Evolutionary conservation across 2,113 vertebrate genomes (phyloP).

Genomic region (Ceuthmochares aereus): DNA sequence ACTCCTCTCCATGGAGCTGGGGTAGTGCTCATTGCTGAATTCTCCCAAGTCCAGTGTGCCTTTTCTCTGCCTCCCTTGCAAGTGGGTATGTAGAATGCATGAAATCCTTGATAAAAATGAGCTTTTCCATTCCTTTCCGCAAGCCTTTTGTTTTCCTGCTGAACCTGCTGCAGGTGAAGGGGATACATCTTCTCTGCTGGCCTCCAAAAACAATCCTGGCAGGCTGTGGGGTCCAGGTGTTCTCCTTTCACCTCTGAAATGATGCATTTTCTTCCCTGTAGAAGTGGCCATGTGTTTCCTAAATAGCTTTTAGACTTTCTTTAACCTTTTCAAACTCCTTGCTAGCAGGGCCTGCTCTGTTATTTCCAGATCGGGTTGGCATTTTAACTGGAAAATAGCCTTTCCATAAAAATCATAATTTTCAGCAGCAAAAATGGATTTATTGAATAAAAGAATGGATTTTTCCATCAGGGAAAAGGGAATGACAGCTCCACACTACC

Average conservation of each 20-base stretch:
- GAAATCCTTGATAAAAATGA: neutral
- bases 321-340: slow-evolving; percentile 49
- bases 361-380: neutral
- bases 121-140: neutral
- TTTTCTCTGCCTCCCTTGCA: neutral
- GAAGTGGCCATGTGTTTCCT: neutral
- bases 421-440: neutral
- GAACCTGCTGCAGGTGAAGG: neutral
- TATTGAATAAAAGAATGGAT: slow-evolving; percentile 16
- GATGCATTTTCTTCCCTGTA: neutral
- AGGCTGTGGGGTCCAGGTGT: neutral
- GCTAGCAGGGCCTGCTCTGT: neutral
- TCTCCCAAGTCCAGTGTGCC: fast-evolving
- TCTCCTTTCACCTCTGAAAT: neutral
- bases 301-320: neutral
- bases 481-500: neutral
- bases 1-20: neutral
- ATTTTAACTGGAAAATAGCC: slow-evolving; percentile 33
- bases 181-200: neutral
- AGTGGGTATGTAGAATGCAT: neutral
- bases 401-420: neutral
- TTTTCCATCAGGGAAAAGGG: neutral
- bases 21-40: neutral
- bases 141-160: neutral
- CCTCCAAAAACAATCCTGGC: neutral